Conservation (phyloP, 2,888 invertebrate species). For the Caenorhabditis imperialis region DNA sequence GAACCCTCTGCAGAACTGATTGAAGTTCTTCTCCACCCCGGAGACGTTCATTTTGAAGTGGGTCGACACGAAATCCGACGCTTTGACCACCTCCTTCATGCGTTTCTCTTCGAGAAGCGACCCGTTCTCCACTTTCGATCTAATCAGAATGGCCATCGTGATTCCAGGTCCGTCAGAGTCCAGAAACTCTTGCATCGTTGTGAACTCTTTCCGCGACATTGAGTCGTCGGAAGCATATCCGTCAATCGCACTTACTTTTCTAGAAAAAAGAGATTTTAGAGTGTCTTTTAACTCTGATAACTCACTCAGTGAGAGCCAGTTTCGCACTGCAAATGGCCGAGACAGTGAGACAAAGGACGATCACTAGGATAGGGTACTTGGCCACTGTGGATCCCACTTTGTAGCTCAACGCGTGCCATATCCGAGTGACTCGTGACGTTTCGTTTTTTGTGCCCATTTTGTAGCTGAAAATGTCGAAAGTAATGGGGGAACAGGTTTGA, state of each 20-base stretch:
- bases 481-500: too few species aligned
- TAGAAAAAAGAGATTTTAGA: slow-evolving; percentile 2
- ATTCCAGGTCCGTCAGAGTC: slow-evolving; percentile 66
- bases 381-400: slow-evolving; percentile 55
- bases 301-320: slow-evolving; percentile 55
- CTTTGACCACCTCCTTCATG: slow-evolving; percentile 48
- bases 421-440: slow-evolving; percentile 40
- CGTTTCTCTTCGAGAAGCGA: slow-evolving; percentile 32
- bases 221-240: slow-evolving; percentile 56
- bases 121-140: slow-evolving; percentile 54
- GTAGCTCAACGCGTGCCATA: slow-evolving; percentile 48
- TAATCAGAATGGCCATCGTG: slow-evolving; percentile 58
- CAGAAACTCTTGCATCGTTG: slow-evolving; percentile 60
- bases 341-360: slow-evolving; percentile 55
- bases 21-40: slow-evolving; percentile 54
- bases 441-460: slow-evolving; percentile 49
- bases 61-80: slow-evolving; percentile 47
- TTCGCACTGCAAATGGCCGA: slow-evolving; percentile 58
- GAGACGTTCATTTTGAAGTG: slow-evolving; percentile 50
- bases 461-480: neutral
- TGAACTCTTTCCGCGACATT: slow-evolving; percentile 50
- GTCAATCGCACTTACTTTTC: slow-evolving; percentile 57
- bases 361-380: slow-evolving; percentile 50
- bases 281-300: neutral
- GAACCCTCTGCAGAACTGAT: slow-evolving; percentile 70